These are phyloP conservation scores for Formica aserva DNA, from an alignment of 2,888 invertebrate genomes.

Conservation along the genomic window DNA sequence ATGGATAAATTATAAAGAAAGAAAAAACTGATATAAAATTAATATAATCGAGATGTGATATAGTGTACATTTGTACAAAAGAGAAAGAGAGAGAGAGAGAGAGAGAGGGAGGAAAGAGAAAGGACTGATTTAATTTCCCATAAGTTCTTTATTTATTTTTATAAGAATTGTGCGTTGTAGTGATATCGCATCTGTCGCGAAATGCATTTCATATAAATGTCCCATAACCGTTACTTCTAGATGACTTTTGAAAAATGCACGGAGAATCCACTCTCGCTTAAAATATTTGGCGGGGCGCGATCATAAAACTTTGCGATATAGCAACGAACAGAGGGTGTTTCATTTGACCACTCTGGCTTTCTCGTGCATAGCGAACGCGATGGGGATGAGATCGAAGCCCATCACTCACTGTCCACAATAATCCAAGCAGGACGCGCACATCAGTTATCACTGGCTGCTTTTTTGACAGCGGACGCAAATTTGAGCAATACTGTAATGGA, in stretches of 20 bases:
- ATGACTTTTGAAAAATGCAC: slow-evolving; percentile 53
- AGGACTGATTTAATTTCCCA: not conserved
- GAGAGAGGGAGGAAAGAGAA: not conserved
- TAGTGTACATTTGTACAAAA: not conserved
- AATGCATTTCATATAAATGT: not conserved
- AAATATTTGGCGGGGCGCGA: slow-evolving; percentile 63
- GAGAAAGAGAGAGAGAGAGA: too few species aligned
- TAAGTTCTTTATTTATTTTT: not conserved
- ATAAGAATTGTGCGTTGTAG: not conserved
- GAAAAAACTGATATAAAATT: not conserved
- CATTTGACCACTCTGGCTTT: slow-evolving; percentile 64
- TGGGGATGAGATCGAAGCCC: slow-evolving; percentile 64
- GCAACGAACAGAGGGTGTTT: slow-evolving; percentile 68
- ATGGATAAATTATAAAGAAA: not conserved
- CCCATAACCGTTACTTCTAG: slow-evolving; percentile 5
- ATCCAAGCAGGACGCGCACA: slow-evolving; percentile 71
- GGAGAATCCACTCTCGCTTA: slow-evolving; percentile 59
- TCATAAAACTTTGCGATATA: slow-evolving; percentile 67
- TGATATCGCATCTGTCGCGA: not conserved
- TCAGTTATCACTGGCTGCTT: slow-evolving; percentile 75
- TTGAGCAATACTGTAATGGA: slow-evolving; percentile 49
- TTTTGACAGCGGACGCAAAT: slow-evolving; percentile 67
- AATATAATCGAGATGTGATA: not conserved
- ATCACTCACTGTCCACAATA: slow-evolving; percentile 74
- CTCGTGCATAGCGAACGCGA: slow-evolving; percentile 62